phyloP scores from a whole-genome alignment of 2,797 vertebrate species.

The Botia almorhae region DNA sequence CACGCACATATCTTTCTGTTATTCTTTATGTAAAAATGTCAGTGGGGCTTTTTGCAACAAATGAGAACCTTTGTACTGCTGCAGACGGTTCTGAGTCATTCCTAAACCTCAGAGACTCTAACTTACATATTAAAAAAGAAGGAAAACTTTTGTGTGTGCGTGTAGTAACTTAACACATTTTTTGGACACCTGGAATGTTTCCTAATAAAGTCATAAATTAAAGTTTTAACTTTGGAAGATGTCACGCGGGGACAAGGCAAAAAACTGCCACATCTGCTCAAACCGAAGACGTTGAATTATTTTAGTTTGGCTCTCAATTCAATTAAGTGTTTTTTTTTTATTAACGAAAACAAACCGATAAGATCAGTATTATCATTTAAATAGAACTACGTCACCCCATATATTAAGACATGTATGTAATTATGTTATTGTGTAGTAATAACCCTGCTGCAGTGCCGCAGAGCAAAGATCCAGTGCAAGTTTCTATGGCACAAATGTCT shows the following conservation, averaged over 20 bases:
- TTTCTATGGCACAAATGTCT: constrained; percentile 5
- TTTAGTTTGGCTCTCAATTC: background rate
- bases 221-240: background rate
- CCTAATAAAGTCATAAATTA: background rate
- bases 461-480: background rate
- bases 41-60: background rate
- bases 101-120: background rate
- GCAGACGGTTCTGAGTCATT: background rate
- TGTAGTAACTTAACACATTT: background rate
- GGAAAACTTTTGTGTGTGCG: too few species aligned
- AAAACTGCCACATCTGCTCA: background rate
- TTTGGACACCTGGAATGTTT: background rate
- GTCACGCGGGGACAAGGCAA: background rate
- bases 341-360: background rate
- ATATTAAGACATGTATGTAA: background rate
- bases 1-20: background rate
- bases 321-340: background rate
- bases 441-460: background rate
- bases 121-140: too few species aligned
- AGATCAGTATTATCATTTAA: background rate
- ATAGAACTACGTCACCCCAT: background rate
- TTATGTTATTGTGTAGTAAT: background rate
- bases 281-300: background rate
- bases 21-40: background rate
- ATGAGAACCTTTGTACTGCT: background rate